These are phyloP conservation scores for Phlogophora meticulosa DNA, from an alignment of 2,888 invertebrate species.

Conservation along the genomic window DNA sequence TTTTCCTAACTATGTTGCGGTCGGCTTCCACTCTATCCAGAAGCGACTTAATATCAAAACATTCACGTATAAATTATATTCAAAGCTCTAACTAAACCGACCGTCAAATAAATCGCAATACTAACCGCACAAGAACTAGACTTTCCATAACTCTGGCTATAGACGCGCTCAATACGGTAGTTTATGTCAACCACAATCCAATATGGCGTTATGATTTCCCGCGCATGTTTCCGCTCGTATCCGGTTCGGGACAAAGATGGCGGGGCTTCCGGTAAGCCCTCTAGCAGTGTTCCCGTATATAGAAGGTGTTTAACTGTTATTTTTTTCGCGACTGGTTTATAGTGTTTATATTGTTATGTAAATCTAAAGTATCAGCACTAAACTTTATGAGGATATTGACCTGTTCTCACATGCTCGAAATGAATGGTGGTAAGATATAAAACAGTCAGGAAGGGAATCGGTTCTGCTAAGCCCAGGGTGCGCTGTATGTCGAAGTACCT, in stretches of 20 bases:
- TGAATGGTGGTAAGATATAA: no score
- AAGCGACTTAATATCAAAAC: neutral
- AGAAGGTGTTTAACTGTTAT: slow-evolving; percentile 60
- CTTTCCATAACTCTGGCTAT: slow-evolving; percentile 50
- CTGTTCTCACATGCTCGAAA: no score
- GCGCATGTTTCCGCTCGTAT: slow-evolving; percentile 68
- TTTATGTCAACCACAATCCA: slow-evolving; percentile 63
- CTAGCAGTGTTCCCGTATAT: slow-evolving; percentile 63
- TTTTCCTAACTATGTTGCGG: neutral
- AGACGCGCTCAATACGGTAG: slow-evolving; percentile 39
- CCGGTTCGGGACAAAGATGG: slow-evolving; percentile 71
- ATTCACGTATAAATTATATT: slow-evolving; percentile 12
- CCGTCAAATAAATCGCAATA: slow-evolving; percentile 37
- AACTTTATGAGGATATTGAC: neutral
- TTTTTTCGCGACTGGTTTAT: slow-evolving; percentile 40
- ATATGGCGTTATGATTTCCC: slow-evolving; percentile 75
- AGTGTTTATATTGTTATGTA: slow-evolving; percentile 8
- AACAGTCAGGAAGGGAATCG: neutral
- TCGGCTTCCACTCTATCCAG: neutral
- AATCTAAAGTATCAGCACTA: neutral
- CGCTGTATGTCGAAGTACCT: neutral
- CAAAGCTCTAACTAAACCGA: neutral
- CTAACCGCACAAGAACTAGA: slow-evolving; percentile 36
- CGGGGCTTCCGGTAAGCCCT: slow-evolving; percentile 71
- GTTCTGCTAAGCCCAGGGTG: neutral